phyloP scores from a whole-genome alignment of 2,113 vertebrate genomes.

The Daboia siamensis region DNA sequence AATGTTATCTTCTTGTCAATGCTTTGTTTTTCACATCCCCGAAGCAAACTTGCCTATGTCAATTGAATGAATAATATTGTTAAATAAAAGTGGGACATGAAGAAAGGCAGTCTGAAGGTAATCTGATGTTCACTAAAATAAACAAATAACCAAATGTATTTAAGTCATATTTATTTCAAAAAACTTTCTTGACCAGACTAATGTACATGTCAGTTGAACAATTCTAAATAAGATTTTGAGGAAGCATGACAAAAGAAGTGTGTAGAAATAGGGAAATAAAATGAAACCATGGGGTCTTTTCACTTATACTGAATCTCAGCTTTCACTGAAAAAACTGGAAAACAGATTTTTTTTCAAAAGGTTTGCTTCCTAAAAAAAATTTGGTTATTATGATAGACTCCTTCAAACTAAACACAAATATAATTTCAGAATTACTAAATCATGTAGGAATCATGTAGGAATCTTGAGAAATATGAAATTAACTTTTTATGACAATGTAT shows the following conservation, averaged over 20 bases:
- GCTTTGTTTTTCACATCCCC: not conserved
- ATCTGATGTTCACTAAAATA: not conserved
- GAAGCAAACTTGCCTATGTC: not conserved
- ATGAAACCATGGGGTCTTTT: too few species aligned
- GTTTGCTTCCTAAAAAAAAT: not conserved
- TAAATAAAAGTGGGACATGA: not conserved
- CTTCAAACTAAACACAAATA: not conserved
- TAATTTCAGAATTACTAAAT: not conserved
- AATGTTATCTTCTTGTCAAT: not conserved
- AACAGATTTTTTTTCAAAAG: not conserved
- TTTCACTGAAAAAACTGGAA: not conserved
- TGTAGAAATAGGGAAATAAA: not conserved
- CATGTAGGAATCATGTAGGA: not conserved
- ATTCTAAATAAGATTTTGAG: not conserved
- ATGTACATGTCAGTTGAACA: not conserved
- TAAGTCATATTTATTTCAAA: not conserved
- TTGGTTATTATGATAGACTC: not conserved
- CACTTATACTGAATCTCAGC: not conserved
- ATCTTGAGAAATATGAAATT: not conserved
- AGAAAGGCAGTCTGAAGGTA: not conserved
- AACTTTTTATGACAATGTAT: not conserved
- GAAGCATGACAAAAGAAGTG: not conserved
- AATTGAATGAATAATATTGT: not conserved
- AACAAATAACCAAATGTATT: not conserved
- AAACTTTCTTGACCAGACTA: not conserved